Evolutionary conservation across 2,888 invertebrate genomes (phyloP).

Genomic region (Adelphocoris suturalis): DNA sequence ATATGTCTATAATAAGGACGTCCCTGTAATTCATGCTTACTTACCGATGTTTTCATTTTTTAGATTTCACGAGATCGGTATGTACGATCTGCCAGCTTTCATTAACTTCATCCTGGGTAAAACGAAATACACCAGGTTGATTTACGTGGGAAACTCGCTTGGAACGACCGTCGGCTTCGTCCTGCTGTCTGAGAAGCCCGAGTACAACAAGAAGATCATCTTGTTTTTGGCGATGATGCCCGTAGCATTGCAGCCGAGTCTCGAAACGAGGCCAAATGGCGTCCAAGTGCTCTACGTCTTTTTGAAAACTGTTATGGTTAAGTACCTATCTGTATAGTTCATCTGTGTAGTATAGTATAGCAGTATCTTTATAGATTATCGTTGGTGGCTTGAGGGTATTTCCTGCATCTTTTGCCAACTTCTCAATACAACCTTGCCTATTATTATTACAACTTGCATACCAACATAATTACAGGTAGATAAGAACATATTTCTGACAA

Average conservation of each 20-base stretch:
- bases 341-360: no score
- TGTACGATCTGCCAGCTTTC: conserved; percentile 90
- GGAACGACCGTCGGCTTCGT: conserved; percentile 86
- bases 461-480: no score
- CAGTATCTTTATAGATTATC: no score
- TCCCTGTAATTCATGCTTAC: no score
- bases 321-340: no score
- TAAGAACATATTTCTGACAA: no score
- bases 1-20: no score
- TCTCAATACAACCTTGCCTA: no score
- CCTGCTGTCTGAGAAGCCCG: conserved; percentile 84
- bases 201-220: conserved; percentile 84
- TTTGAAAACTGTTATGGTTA: not conserved
- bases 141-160: conserved; percentile 94
- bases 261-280: not conserved
- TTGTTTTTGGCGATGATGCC: conserved; percentile 83
- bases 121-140: conserved; percentile 81
- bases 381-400: no score
- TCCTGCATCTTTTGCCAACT: no score
- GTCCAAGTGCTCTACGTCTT: conserved; percentile 5
- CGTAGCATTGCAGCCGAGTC: conserved; percentile 79
- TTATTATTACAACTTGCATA: no score
- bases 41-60: not conserved
- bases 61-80: conserved; percentile 87
- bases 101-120: conserved; percentile 84